Evolutionary conservation across 2,113 vertebrate genomes (phyloP).

Genomic region (Indicator indicator): DNA sequence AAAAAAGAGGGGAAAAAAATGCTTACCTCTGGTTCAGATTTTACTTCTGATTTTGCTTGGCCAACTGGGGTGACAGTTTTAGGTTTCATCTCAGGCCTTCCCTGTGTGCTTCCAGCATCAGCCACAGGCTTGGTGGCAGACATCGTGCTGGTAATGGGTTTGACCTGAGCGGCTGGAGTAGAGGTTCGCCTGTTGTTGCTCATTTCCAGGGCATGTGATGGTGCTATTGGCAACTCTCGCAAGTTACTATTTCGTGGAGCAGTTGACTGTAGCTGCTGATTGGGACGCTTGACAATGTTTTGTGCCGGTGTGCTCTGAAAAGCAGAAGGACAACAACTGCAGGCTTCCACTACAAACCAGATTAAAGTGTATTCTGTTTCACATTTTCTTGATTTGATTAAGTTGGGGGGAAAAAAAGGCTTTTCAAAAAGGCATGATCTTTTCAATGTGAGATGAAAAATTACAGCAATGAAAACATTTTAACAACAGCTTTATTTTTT

Average conservation of each 20-base stretch:
- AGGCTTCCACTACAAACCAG: not conserved
- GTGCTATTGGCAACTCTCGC: constrained; percentile 91
- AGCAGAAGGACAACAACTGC: not conserved
- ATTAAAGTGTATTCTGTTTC: not conserved
- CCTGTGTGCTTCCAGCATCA: constrained; percentile 60
- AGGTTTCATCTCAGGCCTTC: constrained; percentile 72
- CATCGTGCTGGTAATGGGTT: constrained; percentile 70
- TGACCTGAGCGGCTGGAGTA: constrained; percentile 80
- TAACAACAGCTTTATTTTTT: not conserved
- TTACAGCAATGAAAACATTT: not conserved
- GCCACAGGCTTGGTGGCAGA: constrained; percentile 41
- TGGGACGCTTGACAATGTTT: constrained; percentile 75
- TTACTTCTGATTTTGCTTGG: constrained; percentile 71
- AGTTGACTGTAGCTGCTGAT: constrained; percentile 82
- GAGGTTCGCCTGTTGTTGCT: constrained; percentile 71
- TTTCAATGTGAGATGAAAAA: not conserved
- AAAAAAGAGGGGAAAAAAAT: no score
- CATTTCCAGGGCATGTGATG: constrained; percentile 76
- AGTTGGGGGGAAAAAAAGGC: not conserved
- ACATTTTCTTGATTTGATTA: not conserved
- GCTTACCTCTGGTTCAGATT: constrained; percentile 79
- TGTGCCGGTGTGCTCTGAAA: constrained; percentile 81
- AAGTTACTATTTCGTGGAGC: constrained; percentile 92
- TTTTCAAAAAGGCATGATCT: not conserved
- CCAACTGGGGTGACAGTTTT: constrained; percentile 57